Conservation (phyloP, 2,797 vertebrate genomes). For the Geotrypetes seraphini region DNA sequence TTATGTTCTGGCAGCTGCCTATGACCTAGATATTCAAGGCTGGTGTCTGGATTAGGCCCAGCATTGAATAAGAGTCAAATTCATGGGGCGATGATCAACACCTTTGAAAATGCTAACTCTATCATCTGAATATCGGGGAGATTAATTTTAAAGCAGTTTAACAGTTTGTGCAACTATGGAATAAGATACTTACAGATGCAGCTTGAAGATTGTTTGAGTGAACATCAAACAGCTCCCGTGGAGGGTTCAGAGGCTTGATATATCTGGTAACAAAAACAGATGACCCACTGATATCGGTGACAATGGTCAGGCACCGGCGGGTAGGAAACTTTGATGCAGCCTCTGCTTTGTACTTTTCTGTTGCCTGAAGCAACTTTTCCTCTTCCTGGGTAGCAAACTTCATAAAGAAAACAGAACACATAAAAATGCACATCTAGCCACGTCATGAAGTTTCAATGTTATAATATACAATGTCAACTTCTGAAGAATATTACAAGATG, state of each 20-base stretch:
- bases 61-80: too few species aligned
- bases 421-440: not conserved
- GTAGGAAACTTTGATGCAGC: slow-evolving; percentile 59
- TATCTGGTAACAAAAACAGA: slow-evolving; percentile 83
- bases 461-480: too few species aligned
- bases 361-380: slow-evolving; percentile 74
- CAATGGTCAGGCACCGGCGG: slow-evolving; percentile 75
- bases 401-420: slow-evolving; percentile 16
- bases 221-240: slow-evolving; percentile 70
- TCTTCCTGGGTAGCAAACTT: slow-evolving; percentile 91
- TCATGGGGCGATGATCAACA: too few species aligned
- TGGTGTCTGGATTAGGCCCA: too few species aligned
- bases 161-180: too few species aligned
- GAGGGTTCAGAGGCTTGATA: slow-evolving; percentile 75
- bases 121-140: too few species aligned
- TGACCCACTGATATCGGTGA: slow-evolving; percentile 84
- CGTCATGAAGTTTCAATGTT: too few species aligned
- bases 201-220: slow-evolving; percentile 55
- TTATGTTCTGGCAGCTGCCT: too few species aligned
- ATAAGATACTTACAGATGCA: slow-evolving; percentile 57
- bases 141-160: too few species aligned
- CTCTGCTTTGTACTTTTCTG: slow-evolving; percentile 74
- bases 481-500: too few species aligned
- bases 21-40: too few species aligned
- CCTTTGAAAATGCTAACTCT: too few species aligned